Evolutionary conservation across 2,113 vertebrate genomes (phyloP).

Genomic region (Neopipo cinnamomea): DNA sequence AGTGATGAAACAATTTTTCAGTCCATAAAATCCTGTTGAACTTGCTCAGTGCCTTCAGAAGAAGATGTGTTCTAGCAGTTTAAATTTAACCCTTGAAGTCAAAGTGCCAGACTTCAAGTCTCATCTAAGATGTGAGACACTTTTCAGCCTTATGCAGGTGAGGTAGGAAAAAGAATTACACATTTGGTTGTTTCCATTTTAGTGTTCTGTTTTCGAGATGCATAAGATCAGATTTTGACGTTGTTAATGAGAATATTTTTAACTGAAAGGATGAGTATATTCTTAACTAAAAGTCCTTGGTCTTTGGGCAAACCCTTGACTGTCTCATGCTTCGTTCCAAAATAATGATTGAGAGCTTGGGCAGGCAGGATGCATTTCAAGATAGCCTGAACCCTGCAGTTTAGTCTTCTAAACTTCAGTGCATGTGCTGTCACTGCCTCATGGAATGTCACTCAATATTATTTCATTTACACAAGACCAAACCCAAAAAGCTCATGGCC

Average conservation of each 20-base stretch:
- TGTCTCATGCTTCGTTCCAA: background rate
- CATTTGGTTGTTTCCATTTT: background rate
- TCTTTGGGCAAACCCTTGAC: background rate
- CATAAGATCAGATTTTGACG: background rate
- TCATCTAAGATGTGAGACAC: background rate
- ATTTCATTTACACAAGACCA: background rate
- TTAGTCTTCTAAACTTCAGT: background rate
- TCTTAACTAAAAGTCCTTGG: background rate
- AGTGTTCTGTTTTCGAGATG: background rate
- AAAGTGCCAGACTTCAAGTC: background rate
- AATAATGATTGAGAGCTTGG: background rate
- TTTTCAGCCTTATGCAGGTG: background rate
- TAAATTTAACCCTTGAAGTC: background rate
- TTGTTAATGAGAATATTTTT: background rate
- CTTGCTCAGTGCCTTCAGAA: background rate
- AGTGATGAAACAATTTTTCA: background rate
- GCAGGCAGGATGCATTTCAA: background rate
- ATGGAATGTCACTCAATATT: background rate
- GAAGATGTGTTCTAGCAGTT: background rate
- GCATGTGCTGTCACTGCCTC: background rate
- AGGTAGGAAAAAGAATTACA: background rate
- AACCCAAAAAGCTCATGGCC: background rate
- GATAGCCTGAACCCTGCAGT: background rate
- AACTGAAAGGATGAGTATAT: background rate
- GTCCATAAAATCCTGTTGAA: background rate